These are phyloP conservation scores for Venustaconcha ellipsiformis DNA, from an alignment of 1,140 invertebrate species.

Conservation along the genomic window DNA sequence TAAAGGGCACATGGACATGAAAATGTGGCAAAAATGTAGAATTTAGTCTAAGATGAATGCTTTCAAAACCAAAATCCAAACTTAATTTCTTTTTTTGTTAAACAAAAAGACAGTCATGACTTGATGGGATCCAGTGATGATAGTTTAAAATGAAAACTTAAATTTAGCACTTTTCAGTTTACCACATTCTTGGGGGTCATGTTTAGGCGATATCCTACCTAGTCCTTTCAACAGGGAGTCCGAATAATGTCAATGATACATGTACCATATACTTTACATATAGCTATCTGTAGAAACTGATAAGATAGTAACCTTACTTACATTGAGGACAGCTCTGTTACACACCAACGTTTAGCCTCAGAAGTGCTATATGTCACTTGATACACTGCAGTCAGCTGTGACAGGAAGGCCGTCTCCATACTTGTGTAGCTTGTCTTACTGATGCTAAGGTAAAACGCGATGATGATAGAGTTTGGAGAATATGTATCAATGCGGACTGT, in stretches of 20 bases:
- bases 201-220: not conserved
- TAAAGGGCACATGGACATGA: too few relatives aligned
- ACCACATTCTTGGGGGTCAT: not conserved
- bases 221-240: not conserved
- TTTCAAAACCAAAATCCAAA: too few relatives aligned
- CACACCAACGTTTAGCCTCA: conserved; percentile 42
- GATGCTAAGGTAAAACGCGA: conserved; percentile 42
- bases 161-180: too few relatives aligned
- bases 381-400: conserved; percentile 33
- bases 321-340: conserved; percentile 14
- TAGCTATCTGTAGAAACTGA: too few relatives aligned
- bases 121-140: too few relatives aligned
- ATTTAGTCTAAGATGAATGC: too few relatives aligned
- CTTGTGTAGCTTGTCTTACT: conserved; percentile 29
- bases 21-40: too few relatives aligned
- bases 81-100: too few relatives aligned
- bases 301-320: not conserved
- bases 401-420: conserved; percentile 30
- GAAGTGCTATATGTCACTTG: conserved; percentile 27
- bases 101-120: too few relatives aligned
- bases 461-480: conserved; percentile 31
- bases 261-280: too few relatives aligned
- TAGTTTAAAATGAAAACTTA: too few relatives aligned
- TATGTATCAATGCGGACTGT: conserved; percentile 46
- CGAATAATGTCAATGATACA: not conserved